Percentiles rank a stretch among this genome's conserved stretches.
phyloP scores from a whole-genome alignment of 2,888 invertebrate genomes.

The Poecilobothrus nobilitatus region DNA sequence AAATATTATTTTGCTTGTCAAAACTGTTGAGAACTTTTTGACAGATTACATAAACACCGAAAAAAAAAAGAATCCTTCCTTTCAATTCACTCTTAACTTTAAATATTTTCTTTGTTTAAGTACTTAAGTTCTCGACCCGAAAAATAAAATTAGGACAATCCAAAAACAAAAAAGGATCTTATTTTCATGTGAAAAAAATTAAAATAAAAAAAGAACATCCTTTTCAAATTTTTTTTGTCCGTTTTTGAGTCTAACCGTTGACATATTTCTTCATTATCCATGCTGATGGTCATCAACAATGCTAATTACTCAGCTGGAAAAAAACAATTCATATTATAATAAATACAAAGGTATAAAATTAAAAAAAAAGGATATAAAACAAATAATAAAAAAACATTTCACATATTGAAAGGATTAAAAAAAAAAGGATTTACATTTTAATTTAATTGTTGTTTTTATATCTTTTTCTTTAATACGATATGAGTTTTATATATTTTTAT shows the following conservation, averaged over 20 bases:
- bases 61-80: too few relatives aligned
- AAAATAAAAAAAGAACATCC: background rate
- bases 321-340: background rate
- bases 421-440: background rate
- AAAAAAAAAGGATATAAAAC: background rate
- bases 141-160: too few relatives aligned
- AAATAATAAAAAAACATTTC: background rate
- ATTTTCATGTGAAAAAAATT: background rate
- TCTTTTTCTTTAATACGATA: too few relatives aligned
- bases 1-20: too few relatives aligned
- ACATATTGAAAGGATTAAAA: background rate
- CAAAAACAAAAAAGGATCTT: too few relatives aligned
- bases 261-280: background rate
- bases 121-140: too few relatives aligned
- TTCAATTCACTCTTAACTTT: too few relatives aligned
- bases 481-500: background rate
- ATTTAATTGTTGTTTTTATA: background rate
- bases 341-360: background rate
- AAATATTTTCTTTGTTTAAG: too few relatives aligned
- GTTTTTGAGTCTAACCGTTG: background rate
- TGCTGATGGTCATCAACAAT: background rate
- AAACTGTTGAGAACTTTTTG: too few relatives aligned
- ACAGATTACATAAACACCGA: too few relatives aligned
- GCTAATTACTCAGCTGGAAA: constrained; percentile 6
- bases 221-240: background rate